Conservation (phyloP, 2,113 vertebrate genomes). For the Xyrauchen texanus region DNA sequence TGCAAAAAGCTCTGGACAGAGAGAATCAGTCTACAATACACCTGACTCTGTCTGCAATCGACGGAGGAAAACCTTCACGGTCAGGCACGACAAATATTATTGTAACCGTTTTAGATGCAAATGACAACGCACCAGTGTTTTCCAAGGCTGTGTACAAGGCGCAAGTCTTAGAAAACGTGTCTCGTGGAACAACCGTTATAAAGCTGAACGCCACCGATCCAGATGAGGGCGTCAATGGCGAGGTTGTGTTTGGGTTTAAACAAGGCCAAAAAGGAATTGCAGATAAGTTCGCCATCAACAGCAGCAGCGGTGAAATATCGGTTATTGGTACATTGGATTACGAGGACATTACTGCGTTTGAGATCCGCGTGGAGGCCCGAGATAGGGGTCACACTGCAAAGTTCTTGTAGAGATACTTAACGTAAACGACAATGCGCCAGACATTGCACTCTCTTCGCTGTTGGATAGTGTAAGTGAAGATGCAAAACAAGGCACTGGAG, state of each 20-base stretch:
- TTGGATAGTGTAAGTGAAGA: conserved; percentile 38
- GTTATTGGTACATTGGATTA: conserved; percentile 43
- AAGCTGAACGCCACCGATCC: conserved; percentile 60
- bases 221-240: conserved; percentile 64
- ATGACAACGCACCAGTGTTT: conserved; percentile 67
- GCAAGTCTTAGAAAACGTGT: conserved; percentile 58
- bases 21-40: conserved; percentile 62
- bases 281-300: conserved; percentile 35
- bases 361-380: conserved; percentile 39
- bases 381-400: conserved; percentile 44
- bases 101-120: conserved; percentile 61
- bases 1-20: conserved; percentile 68
- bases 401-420: conserved; percentile 45
- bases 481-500: conserved; percentile 38
- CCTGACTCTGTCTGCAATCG: conserved; percentile 63
- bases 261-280: conserved; percentile 5
- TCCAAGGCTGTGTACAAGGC: conserved; percentile 60
- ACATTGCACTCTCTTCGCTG: conserved; percentile 42
- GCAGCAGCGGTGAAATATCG: conserved; percentile 30
- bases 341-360: conserved; percentile 42
- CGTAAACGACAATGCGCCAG: conserved; percentile 52
- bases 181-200: conserved; percentile 51
- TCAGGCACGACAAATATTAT: conserved; percentile 62
- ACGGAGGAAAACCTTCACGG: conserved; percentile 64
- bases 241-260: conserved; percentile 31